A percentile compares a stretch with the other conserved stretches of the same genome.
These are phyloP conservation scores for Drosophila bocki DNA, from an alignment of 1,140 invertebrate species.

Conservation along the genomic window DNA sequence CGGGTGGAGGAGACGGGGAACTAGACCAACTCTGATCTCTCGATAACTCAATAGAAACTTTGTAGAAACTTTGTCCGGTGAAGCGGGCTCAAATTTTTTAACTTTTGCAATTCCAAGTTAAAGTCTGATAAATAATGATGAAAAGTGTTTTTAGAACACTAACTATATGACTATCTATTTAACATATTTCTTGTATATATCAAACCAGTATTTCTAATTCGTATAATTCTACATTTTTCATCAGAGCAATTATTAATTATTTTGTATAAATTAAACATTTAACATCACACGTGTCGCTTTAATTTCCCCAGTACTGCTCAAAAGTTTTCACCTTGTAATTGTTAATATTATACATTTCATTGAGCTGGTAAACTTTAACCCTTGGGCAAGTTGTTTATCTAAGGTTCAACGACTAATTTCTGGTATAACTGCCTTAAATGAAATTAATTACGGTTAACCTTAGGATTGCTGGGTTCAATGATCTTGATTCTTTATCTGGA, in stretches of 20 bases:
- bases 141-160: background rate
- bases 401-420: conserved; percentile 40
- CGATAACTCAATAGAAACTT: conserved; percentile 21
- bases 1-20: conserved; percentile 1
- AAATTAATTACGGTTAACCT: conserved; percentile 17
- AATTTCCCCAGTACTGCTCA: background rate
- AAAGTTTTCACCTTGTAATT: background rate
- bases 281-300: background rate
- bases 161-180: background rate
- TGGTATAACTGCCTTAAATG: conserved; percentile 16
- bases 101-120: background rate
- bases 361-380: background rate
- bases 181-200: background rate
- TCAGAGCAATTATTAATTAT: background rate
- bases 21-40: conserved; percentile 24
- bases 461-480: conserved; percentile 20
- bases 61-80: background rate
- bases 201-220: too few species aligned
- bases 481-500: conserved; percentile 2
- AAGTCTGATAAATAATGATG: background rate
- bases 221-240: background rate
- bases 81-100: background rate
- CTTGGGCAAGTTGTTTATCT: conserved; percentile 6
- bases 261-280: background rate
- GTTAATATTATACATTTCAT: conserved; percentile 1